A percentile compares a stretch with the other conserved stretches of the same genome.
Evolutionary conservation across 2,113 vertebrate species (phyloP).

Genomic region (Elephantulus edwardii): DNA sequence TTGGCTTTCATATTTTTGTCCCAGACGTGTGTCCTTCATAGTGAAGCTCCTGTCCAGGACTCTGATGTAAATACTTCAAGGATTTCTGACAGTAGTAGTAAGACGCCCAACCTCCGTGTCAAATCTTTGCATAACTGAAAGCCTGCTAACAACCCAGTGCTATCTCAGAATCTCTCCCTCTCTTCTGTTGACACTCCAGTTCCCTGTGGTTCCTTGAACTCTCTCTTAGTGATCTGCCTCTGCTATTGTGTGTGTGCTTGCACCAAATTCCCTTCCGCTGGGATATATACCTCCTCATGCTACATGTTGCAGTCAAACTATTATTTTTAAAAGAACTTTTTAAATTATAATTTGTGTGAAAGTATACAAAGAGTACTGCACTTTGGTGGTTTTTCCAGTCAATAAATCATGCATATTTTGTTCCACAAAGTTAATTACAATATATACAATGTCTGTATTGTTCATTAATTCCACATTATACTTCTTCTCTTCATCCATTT

Average conservation of each 20-base stretch:
- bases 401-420: too few species aligned
- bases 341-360: too few species aligned
- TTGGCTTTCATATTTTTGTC: background rate
- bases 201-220: background rate
- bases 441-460: too few species aligned
- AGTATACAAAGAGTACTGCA: too few species aligned
- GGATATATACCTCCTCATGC: background rate
- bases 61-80: background rate
- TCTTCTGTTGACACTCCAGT: background rate
- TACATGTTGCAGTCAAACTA: background rate
- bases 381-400: too few species aligned
- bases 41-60: background rate
- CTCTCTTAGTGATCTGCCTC: background rate
- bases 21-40: background rate
- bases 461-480: too few species aligned
- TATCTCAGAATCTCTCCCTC: background rate
- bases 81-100: background rate
- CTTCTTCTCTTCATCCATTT: too few species aligned
- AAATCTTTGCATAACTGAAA: background rate
- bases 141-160: background rate
- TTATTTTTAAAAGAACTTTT: background rate
- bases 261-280: background rate
- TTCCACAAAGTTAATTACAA: too few species aligned
- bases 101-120: background rate
- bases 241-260: background rate